phyloP scores from a whole-genome alignment of 2,113 vertebrate species.

The Thalassoma bifasciatum region DNA sequence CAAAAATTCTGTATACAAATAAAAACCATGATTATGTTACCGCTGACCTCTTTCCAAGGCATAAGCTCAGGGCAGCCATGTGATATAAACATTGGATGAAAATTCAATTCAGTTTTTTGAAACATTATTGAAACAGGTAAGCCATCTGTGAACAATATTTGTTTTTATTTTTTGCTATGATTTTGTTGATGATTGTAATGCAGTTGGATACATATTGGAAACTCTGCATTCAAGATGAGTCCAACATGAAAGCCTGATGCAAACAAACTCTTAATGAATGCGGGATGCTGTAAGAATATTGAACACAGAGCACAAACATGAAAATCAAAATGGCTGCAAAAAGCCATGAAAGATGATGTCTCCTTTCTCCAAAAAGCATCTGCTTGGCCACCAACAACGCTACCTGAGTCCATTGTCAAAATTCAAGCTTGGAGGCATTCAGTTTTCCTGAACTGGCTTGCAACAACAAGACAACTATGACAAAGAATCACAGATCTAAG shows the following conservation, averaged over 20 bases:
- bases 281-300: conserved; percentile 12
- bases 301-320: conserved; percentile 8
- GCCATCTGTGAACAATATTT: conserved; percentile 5
- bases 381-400: background rate
- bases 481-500: background rate
- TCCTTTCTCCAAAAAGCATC: background rate
- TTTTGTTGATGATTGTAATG: conserved; percentile 1
- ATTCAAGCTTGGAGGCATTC: background rate
- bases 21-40: conserved; percentile 13
- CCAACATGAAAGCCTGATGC: conserved; percentile 9
- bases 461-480: background rate
- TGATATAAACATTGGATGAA: background rate
- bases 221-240: conserved; percentile 2
- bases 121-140: background rate
- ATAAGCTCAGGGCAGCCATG: background rate
- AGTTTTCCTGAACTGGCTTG: background rate
- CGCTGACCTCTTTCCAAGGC: conserved; percentile 11
- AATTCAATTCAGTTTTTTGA: background rate
- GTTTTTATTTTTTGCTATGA: background rate
- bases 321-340: background rate
- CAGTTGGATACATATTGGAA: conserved; percentile 3
- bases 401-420: background rate
- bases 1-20: conserved; percentile 20
- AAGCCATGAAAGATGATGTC: background rate
- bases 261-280: conserved; percentile 4